These are phyloP conservation scores for Anniella stebbinsi DNA, from an alignment of 2,797 vertebrate genomes.

Conservation along the genomic window DNA sequence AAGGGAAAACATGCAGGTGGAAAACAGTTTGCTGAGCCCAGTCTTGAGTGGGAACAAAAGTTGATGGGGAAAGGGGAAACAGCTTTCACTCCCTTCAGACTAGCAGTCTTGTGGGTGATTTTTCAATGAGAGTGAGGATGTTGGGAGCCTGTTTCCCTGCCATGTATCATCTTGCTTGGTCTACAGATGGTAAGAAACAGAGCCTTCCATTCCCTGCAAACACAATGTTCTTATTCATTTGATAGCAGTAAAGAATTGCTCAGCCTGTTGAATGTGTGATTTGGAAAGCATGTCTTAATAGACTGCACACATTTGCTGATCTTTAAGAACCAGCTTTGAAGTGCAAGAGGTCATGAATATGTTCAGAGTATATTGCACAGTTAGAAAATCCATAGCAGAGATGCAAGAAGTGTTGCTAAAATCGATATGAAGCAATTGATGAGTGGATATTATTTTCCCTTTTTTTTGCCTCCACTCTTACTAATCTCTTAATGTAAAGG, in stretches of 20 bases:
- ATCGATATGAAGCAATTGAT: conserved; percentile 20
- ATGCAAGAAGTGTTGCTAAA: conserved; percentile 11
- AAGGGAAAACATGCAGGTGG: neutral
- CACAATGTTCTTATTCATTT: conserved; percentile 2
- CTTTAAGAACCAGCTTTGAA: conserved; percentile 16
- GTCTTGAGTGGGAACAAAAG: neutral
- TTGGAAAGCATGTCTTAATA: conserved; percentile 12
- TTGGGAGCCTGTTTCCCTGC: neutral
- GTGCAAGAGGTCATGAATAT: conserved; percentile 11
- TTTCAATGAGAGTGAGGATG: neutral
- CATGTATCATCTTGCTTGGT: neutral
- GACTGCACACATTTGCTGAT: neutral
- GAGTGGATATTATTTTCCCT: neutral
- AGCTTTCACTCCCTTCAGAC: neutral
- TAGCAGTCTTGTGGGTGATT: neutral
- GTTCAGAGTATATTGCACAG: conserved; percentile 1
- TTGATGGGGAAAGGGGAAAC: neutral
- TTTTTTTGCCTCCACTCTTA: neutral
- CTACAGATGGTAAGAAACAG: neutral
- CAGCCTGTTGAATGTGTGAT: neutral
- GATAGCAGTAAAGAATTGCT: neutral
- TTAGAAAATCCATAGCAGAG: conserved; percentile 17
- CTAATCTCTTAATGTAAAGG: neutral
- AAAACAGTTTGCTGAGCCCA: neutral
- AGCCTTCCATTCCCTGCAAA: conserved; percentile 5